phyloP scores from a whole-genome alignment of 2,797 vertebrate genomes.

The Catostomus latipinnis region DNA sequence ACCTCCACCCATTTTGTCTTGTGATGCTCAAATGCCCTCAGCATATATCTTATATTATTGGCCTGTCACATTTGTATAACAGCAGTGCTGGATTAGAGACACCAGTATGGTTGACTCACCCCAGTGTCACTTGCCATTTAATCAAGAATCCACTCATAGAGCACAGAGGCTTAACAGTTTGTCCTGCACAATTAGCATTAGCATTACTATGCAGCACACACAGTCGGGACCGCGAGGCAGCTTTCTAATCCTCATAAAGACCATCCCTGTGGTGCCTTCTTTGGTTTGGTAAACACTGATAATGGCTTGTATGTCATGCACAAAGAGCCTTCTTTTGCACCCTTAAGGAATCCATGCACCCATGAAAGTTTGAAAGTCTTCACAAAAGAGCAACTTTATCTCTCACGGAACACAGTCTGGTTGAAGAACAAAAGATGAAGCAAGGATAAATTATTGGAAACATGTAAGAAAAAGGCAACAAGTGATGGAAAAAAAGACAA shows the following conservation, averaged over 20 bases:
- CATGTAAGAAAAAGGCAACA: too few species aligned
- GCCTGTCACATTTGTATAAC: conserved; percentile 37
- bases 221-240: conserved; percentile 53
- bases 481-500: not conserved
- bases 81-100: conserved; percentile 37
- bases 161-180: conserved; percentile 55
- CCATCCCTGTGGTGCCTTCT: conserved; percentile 59
- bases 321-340: conserved; percentile 41
- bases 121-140: conserved; percentile 63
- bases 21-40: not conserved
- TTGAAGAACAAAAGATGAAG: conserved; percentile 30
- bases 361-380: conserved; percentile 53
- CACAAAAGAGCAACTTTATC: conserved; percentile 57
- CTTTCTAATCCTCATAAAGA: conserved; percentile 65
- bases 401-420: conserved; percentile 55
- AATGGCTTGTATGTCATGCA: conserved; percentile 59
- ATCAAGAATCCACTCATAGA: conserved; percentile 59
- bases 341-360: conserved; percentile 51
- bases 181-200: conserved; percentile 61
- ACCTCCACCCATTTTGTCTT: not conserved
- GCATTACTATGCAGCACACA: conserved; percentile 59
- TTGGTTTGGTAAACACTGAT: conserved; percentile 66
- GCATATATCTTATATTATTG: conserved; percentile 22
- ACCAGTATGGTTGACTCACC: conserved; percentile 59
- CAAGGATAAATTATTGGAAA: not conserved